Base-by-base conservation (phyloP, 2,888 invertebrate genomes). In the Lasioglossum vierecki region DNA sequence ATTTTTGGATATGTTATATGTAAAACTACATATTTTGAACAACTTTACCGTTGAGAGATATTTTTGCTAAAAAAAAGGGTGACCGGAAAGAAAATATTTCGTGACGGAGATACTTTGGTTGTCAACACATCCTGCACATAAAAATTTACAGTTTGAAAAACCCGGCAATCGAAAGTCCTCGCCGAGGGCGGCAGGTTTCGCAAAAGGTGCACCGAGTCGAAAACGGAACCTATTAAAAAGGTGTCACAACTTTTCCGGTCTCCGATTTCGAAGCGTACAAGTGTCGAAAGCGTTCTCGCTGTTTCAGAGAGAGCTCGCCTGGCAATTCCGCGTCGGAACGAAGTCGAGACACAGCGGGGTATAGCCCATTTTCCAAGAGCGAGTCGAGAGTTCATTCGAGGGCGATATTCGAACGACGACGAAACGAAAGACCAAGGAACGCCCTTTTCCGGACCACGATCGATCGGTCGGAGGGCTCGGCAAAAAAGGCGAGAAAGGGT, bases 381-480 rank as follows among this genome's bases (percentile, higher is more conserved):
- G 66, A 68, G 22, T 39, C 39, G 9, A 22, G 53, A 53, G 53
- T 68, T 68, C 68, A 35, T 76, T 18, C 46, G 4, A n/a, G 44
- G 41, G 26, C 49, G 53, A 66, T 68, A 49, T 35, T 30, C 49
- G 49, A 75, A 57, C 30, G 81, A 63, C 22, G 44, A 0, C 35
- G 57, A 49, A 53, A 49, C 39, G 18, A 39, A 5, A 70, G 63
- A 76, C 53, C 30, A 66, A 63, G 35, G 72, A 26, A n/a, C 44
- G 71, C 57, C 57, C 44, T 66, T n/a, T 26, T 26, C 44, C 53
- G 11, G 41, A 44, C 44, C n/a, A 13, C 46, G 73, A 39, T 77
- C 83, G 73, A 82, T 83, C 76, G 60, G 80, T 80, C 73, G 76
- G n/a, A 66, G 66, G 82, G 11, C 53, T 44, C 15, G 68, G 22